Evolutionary conservation across 2,797 vertebrate genomes (phyloP).

Genomic region (Sebastes minor): DNA sequence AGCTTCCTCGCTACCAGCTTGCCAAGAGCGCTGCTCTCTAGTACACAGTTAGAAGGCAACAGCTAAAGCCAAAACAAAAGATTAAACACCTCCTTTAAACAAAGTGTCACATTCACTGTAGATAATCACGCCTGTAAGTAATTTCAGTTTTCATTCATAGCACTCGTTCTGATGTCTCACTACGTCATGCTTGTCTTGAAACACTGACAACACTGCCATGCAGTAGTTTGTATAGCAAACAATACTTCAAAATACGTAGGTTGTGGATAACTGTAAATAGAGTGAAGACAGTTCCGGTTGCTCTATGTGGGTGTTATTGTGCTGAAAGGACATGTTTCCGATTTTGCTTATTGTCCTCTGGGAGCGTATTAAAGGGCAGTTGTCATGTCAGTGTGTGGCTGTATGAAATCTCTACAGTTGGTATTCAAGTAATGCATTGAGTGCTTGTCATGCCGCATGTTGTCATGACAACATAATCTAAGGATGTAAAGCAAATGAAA

Average conservation of each 20-base stretch:
- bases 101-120: neutral
- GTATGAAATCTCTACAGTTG: neutral
- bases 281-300: neutral
- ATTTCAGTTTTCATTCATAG: neutral
- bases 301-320: neutral
- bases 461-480: constrained; percentile 41
- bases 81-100: neutral
- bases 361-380: neutral
- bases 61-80: neutral
- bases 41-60: neutral
- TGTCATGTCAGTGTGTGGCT: neutral
- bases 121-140: neutral
- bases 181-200: neutral
- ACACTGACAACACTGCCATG: neutral
- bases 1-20: neutral
- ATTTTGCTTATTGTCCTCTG: neutral
- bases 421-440: neutral
- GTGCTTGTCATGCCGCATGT: constrained; percentile 9
- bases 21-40: neutral
- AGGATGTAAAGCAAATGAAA: constrained; percentile 12
- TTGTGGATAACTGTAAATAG: neutral
- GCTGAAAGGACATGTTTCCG: neutral
- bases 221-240: neutral
- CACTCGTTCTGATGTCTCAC: neutral
- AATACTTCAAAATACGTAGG: neutral